Percentiles rank a stretch among this genome's conserved stretches.
Evolutionary conservation across 2,888 invertebrate genomes (phyloP).

Genomic region (Agrochola macilenta): DNA sequence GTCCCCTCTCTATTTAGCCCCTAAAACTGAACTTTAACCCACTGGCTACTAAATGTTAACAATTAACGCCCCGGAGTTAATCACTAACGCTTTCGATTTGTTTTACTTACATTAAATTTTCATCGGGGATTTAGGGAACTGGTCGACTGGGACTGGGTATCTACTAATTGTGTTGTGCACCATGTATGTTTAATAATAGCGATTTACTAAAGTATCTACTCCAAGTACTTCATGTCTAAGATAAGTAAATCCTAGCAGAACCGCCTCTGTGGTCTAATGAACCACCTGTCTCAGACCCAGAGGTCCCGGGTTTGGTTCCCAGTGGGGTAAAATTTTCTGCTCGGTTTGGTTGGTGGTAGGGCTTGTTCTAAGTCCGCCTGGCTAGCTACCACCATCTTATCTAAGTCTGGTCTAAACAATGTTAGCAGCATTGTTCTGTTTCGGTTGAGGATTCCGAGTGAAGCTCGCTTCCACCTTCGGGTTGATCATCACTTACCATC

Average conservation of each 20-base stretch:
- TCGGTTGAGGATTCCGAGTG: too few relatives aligned
- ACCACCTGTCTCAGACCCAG: too few relatives aligned
- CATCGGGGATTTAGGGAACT: conserved; percentile 13
- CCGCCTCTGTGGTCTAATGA: background rate
- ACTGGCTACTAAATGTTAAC: conserved; percentile 49
- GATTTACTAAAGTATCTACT: background rate
- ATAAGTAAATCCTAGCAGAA: background rate
- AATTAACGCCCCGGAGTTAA: conserved; percentile 53
- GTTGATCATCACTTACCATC: too few relatives aligned
- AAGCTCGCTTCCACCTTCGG: too few relatives aligned
- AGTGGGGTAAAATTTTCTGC: too few relatives aligned
- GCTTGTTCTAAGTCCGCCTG: too few relatives aligned
- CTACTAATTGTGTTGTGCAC: background rate
- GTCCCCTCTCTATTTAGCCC: conserved; percentile 28
- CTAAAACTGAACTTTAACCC: conserved; percentile 46
- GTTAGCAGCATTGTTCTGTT: too few relatives aligned
- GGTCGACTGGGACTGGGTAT: too few relatives aligned
- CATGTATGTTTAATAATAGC: background rate
- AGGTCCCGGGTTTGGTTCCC: too few relatives aligned
- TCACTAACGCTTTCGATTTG: conserved; percentile 49
- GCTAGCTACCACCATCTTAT: too few relatives aligned
- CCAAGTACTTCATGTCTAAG: background rate
- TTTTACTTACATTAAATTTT: conserved; percentile 44
- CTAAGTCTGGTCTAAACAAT: too few relatives aligned
- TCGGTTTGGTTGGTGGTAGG: too few relatives aligned